Conservation (phyloP, 2,797 vertebrate species). For the Vultur gryphus region DNA sequence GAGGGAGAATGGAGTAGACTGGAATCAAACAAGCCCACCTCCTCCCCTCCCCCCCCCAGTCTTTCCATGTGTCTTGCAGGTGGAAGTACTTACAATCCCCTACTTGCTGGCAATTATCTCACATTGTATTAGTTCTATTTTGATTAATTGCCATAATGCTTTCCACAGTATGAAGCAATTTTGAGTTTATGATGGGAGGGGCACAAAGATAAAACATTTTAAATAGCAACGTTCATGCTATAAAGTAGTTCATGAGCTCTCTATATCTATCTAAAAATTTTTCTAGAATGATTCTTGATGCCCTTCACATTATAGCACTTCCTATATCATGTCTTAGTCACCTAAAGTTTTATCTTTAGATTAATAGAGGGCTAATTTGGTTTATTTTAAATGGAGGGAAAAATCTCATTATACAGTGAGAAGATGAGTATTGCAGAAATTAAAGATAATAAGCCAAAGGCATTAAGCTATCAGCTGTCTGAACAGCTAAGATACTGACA, state of each 20-base stretch:
- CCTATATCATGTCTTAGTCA: not conserved
- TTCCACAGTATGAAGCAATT: not conserved
- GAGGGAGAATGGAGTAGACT: not conserved
- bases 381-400: not conserved
- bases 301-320: not conserved
- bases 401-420: constrained; percentile 14
- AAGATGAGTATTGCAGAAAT: constrained; percentile 16
- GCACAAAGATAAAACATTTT: not conserved
- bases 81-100: not conserved
- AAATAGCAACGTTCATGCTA: not conserved
- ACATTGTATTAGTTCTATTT: not conserved
- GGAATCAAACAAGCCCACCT: not conserved
- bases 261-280: not conserved
- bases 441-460: constrained; percentile 50
- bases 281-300: not conserved
- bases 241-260: not conserved
- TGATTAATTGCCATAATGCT: not conserved
- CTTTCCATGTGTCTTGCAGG: not conserved
- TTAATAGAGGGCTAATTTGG: not conserved
- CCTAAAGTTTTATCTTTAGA: not conserved
- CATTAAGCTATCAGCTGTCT: constrained; percentile 54
- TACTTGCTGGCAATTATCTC: not conserved
- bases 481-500: constrained; percentile 47
- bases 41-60: not conserved
- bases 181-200: not conserved